Evolutionary conservation across 1,140 invertebrate species (phyloP).

Genomic region (Bombus picipes): DNA sequence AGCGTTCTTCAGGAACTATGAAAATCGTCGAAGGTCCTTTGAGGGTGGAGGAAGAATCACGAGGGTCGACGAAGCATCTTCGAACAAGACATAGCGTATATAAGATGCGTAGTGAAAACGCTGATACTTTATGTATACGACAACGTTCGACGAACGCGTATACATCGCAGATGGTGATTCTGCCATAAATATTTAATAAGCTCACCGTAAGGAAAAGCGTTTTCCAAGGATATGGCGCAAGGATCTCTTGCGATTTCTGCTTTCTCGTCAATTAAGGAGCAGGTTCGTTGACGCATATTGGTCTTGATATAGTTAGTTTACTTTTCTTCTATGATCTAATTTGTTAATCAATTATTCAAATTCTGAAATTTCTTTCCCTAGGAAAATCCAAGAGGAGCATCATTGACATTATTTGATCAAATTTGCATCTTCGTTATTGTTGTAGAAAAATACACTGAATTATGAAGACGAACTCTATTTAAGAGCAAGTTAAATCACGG

Average conservation of each 20-base stretch:
- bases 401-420: neutral
- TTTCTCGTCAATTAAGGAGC: constrained; percentile 65
- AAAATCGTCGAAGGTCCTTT: neutral
- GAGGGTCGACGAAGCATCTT: neutral
- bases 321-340: neutral
- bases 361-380: neutral
- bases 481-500: too few relatives aligned
- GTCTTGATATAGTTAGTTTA: neutral
- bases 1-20: neutral
- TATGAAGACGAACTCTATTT: neutral
- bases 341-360: constrained; percentile 70
- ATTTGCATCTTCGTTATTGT: neutral
- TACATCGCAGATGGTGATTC: constrained; percentile 49
- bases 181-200: constrained; percentile 72
- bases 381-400: neutral
- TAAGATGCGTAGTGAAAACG: constrained; percentile 34
- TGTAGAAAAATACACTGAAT: neutral
- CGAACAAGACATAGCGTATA: constrained; percentile 16
- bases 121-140: constrained; percentile 62
- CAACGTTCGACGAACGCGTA: constrained; percentile 28
- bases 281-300: neutral
- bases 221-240: constrained; percentile 11
- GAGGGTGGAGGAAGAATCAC: neutral
- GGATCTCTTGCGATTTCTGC: neutral
- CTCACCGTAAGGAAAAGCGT: constrained; percentile 56